Base-by-base conservation (phyloP, 2,113 vertebrate genomes). In the Cyanoderma ruficeps region DNA sequence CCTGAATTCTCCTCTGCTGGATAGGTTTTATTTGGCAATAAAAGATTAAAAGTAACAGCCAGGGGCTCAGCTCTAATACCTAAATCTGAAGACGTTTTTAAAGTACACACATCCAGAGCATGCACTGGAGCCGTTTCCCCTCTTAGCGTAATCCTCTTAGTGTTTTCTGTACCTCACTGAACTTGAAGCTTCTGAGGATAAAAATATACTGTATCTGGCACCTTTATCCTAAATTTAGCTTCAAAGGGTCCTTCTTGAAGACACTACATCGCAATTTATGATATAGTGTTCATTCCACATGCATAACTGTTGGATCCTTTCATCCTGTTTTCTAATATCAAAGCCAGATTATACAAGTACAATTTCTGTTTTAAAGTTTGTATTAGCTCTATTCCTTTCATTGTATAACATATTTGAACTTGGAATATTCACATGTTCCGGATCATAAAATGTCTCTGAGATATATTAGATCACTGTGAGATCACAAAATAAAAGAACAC, bases 111-210 rank as follows among this genome's bases (percentile, higher is more conserved):
- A 96, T 67, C 61, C 78, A 86, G 83, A 93, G 74, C 47, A 19
- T 3, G 39, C 9, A 76, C 24, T 22, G 46, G 77, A 97, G 92
- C 75, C 46, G 83, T 96, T 64, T 78, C 90, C 77, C 77, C 94
- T 97, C 91, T 97, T 92, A 91, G 75, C 37, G 56, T 98, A 98
- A 98, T 98, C 97, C 97, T 98, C 96, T 98, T 98, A 98, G 92
- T 37, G 53, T 79, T 85, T 94, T 95, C 91, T 95, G 79, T 87
- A 96, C 90, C 61, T 93, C 94, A 74, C 71, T 88, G 94, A 96
- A 89, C 95, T 91, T 65, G 24, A 90, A 83, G 85, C 71, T 67
- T 92, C 92, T 75, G 92, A 95, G 96, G 88, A 87, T 65, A 84
- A 93, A 95, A 88, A 60, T 42, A 37, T 25, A 52, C 33, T 25